Percentiles rank a stretch among this genome's conserved stretches.
Evolutionary conservation across 1,140 invertebrate genomes (phyloP).

Genomic region (Pseudomyrmex flavicornis): DNA sequence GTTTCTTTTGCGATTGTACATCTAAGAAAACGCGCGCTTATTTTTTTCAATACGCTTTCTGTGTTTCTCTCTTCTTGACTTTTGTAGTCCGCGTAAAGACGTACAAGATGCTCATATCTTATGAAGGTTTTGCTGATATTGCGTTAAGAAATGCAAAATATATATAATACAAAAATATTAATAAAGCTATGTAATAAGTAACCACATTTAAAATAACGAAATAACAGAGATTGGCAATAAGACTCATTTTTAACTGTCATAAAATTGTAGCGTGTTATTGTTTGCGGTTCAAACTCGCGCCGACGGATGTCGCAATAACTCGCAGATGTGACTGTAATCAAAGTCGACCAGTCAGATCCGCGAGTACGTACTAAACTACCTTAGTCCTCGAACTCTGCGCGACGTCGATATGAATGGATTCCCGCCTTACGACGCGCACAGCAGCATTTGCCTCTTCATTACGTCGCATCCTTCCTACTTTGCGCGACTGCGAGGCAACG

Average conservation of each 20-base stretch:
- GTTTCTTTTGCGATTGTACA: background rate
- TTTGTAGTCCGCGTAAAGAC: constrained; percentile 23
- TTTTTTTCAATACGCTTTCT: background rate
- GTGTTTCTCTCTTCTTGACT: background rate
- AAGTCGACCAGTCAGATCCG: constrained; percentile 21
- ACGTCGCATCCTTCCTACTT: background rate
- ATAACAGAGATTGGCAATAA: background rate
- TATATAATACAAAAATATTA: background rate
- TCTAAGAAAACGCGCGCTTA: background rate
- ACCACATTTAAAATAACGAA: too few species aligned
- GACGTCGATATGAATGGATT: constrained; percentile 39
- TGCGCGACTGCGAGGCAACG: background rate
- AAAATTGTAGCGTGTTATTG: constrained; percentile 39
- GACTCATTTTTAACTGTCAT: background rate
- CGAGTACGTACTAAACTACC: constrained; percentile 32
- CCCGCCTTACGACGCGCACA: background rate
- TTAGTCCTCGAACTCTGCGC: background rate
- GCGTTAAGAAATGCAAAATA: constrained; percentile 5
- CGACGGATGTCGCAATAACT: constrained; percentile 27
- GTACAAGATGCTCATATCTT: constrained; percentile 14
- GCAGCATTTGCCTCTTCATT: constrained; percentile 21
- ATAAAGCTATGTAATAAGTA: background rate
- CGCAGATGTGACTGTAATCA: constrained; percentile 44
- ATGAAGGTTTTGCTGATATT: constrained; percentile 8
- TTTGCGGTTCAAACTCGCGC: constrained; percentile 5